Percentiles rank a stretch among this genome's conserved stretches.
These are phyloP conservation scores for Phocoena phocoena DNA, from an alignment of 2,113 vertebrate genomes.

Conservation along the genomic window DNA sequence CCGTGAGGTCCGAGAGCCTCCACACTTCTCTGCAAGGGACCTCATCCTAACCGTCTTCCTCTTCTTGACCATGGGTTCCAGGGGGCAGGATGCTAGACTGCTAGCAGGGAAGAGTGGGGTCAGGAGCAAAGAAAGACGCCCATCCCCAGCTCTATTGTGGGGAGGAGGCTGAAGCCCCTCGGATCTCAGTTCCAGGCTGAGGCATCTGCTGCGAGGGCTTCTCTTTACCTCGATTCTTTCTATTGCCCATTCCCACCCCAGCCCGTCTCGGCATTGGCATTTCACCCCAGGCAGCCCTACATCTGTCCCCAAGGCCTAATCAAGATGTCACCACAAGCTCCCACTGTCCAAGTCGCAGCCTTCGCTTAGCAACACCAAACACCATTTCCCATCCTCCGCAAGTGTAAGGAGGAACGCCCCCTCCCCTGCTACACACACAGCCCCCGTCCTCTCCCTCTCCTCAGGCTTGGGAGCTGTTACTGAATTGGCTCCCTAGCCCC, in stretches of 20 bases:
- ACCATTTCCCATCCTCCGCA: conserved; percentile 74
- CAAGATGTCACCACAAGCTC: conserved; percentile 79
- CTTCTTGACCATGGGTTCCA: conserved; percentile 38
- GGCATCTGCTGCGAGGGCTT: conserved; percentile 1
- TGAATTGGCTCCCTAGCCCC: conserved; percentile 70
- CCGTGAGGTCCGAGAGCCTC: conserved; percentile 12
- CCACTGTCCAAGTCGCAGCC: conserved; percentile 72
- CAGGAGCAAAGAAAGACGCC: conserved; percentile 61
- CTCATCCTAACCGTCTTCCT: conserved; percentile 30
- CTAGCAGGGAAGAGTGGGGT: background rate
- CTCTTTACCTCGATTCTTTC: background rate
- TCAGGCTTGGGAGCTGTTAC: conserved; percentile 72
- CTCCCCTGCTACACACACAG: conserved; percentile 67
- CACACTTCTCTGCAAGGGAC: conserved; percentile 32
- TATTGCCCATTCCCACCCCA: background rate
- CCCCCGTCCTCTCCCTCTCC: conserved; percentile 59
- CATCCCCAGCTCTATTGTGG: conserved; percentile 38
- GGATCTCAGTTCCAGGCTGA: background rate
- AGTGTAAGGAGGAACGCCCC: conserved; percentile 74
- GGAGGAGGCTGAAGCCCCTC: conserved; percentile 27
- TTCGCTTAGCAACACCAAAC: conserved; percentile 79
- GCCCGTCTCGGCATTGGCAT: conserved; percentile 63
- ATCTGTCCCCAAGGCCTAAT: conserved; percentile 78
- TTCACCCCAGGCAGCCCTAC: conserved; percentile 59
- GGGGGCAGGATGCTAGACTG: conserved; percentile 21